A percentile compares a stretch with the other conserved stretches of the same genome.
Conservation (phyloP, 2,113 vertebrate species). For the Chaetodon trifascialis region DNA sequence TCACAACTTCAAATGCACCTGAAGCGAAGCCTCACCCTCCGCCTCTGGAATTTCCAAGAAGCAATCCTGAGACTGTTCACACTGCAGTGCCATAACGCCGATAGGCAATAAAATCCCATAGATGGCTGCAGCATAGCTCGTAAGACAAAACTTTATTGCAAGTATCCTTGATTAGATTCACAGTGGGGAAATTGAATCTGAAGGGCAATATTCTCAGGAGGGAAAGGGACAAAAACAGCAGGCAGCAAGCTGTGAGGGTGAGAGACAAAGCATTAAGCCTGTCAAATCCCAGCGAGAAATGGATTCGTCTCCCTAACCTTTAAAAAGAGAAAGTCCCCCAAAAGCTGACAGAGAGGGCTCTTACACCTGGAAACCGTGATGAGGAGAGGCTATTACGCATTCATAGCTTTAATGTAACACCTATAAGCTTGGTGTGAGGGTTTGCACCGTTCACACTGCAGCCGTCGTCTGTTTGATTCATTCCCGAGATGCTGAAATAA, state of each 20-base stretch:
- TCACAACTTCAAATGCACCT: background rate
- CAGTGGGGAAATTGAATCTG: constrained; percentile 48
- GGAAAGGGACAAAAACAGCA: constrained; percentile 33
- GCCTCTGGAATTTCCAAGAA: background rate
- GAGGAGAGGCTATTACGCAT: constrained; percentile 18
- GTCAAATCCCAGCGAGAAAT: constrained; percentile 46
- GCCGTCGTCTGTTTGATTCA: background rate
- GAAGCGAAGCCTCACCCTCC: background rate
- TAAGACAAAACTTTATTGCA: constrained; percentile 53
- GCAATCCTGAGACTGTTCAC: background rate
- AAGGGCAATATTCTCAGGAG: constrained; percentile 56
- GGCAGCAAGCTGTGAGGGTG: constrained; percentile 23
- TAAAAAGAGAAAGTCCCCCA: constrained; percentile 16
- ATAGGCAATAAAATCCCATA: constrained; percentile 46
- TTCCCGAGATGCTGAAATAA: background rate
- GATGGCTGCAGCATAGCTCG: constrained; percentile 30
- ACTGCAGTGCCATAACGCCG: background rate
- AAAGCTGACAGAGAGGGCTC: background rate
- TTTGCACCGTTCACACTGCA: background rate
- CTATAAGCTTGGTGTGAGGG: constrained; percentile 12
- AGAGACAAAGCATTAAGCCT: constrained; percentile 36
- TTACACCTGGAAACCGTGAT: constrained; percentile 12
- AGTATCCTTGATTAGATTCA: constrained; percentile 65
- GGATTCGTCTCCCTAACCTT: constrained; percentile 32
- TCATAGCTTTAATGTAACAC: constrained; percentile 27